Percentiles rank a stretch among this genome's conserved stretches.
These are phyloP conservation scores for Microtus pennsylvanicus DNA, from an alignment of 2,113 vertebrate species.

Conservation along the genomic window DNA sequence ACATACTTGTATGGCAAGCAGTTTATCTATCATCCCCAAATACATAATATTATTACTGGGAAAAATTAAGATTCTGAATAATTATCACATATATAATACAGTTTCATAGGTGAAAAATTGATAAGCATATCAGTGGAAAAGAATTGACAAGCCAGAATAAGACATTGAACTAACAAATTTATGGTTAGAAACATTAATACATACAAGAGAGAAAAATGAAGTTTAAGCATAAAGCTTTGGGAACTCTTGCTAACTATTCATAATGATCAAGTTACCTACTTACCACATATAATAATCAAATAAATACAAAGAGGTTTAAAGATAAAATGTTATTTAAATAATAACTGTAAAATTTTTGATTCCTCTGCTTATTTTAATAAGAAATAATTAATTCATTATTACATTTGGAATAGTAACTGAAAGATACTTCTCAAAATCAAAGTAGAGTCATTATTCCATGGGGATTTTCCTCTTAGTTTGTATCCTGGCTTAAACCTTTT, in stretches of 20 bases:
- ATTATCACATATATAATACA: neutral
- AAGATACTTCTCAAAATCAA: neutral
- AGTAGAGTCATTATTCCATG: too few relatives aligned
- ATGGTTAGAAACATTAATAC: neutral
- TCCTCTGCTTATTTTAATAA: neutral
- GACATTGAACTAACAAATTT: neutral
- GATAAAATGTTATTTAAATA: neutral
- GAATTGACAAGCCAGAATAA: neutral
- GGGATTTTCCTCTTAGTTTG: neutral
- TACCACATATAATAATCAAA: neutral
- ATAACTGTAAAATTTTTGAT: neutral
- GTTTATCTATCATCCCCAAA: neutral
- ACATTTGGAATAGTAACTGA: neutral
- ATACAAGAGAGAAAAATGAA: neutral
- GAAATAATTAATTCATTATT: neutral
- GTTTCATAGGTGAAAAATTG: neutral
- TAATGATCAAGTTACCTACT: neutral
- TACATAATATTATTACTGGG: neutral
- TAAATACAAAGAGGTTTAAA: neutral
- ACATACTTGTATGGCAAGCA: neutral
- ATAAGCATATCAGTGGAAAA: neutral
- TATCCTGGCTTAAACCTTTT: neutral
- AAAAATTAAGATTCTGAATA: neutral
- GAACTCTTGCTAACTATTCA: neutral
- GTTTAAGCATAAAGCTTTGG: neutral